phyloP scores from a whole-genome alignment of 2,113 vertebrate species.

The Gallinago paraguaiae region DNA sequence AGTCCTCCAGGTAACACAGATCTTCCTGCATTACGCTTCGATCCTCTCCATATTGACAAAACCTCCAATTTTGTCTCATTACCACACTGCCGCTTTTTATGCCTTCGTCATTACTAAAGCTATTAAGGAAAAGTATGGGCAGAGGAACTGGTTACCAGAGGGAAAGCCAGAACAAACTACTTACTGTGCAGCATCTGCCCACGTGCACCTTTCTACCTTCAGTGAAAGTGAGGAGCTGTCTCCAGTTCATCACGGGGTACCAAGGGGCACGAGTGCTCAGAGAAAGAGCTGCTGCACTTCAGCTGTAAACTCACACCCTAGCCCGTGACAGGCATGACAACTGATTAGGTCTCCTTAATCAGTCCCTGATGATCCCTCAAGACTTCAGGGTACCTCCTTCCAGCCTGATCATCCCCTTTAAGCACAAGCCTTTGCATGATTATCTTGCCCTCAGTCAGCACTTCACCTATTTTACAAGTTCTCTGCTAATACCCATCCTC shows the following conservation, averaged over 20 bases:
- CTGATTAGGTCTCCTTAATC: conserved; percentile 13
- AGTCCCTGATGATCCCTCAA: background rate
- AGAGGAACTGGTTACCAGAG: background rate
- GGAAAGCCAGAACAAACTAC: background rate
- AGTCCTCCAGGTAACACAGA: background rate
- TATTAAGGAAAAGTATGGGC: conserved; percentile 13
- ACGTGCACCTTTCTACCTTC: background rate
- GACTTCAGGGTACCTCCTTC: background rate
- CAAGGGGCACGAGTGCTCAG: background rate
- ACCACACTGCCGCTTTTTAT: conserved; percentile 36
- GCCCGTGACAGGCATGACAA: background rate
- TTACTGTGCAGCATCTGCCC: background rate
- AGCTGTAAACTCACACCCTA: background rate
- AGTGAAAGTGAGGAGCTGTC: background rate
- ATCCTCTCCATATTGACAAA: conserved; percentile 34
- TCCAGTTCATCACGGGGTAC: background rate
- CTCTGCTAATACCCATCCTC: background rate
- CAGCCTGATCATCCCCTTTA: background rate
- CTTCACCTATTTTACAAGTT: background rate
- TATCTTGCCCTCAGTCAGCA: background rate
- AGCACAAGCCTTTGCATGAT: background rate
- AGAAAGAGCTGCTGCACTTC: background rate
- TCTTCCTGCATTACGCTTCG: conserved; percentile 25
- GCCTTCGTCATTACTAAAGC: conserved; percentile 35
- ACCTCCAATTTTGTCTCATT: conserved; percentile 29